Conservation (phyloP, 2,113 vertebrate genomes). For the Brevimyrus niger region DNA sequence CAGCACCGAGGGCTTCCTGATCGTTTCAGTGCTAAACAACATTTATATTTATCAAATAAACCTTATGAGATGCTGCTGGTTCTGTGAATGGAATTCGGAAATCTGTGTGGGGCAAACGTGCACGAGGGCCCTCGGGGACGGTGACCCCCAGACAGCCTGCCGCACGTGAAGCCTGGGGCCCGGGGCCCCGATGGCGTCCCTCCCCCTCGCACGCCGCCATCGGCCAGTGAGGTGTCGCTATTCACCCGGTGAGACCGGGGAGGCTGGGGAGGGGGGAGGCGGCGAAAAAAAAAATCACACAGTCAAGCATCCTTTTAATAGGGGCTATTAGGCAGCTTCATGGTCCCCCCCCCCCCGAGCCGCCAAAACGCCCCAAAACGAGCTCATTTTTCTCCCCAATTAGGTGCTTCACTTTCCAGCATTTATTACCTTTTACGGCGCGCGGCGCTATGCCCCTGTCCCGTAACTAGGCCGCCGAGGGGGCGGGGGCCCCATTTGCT, state of each 20-base stretch:
- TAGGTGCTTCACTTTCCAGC: slow-evolving; percentile 89
- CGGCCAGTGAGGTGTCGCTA: neutral
- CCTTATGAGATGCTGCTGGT: neutral
- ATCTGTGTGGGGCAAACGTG: neutral
- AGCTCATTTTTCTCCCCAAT: slow-evolving; percentile 85
- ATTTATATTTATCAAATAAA: neutral
- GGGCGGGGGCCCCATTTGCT: slow-evolving; percentile 83
- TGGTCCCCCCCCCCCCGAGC: slow-evolving; percentile 56
- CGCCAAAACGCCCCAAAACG: slow-evolving; percentile 45
- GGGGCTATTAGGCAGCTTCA: slow-evolving; percentile 67
- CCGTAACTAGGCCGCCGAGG: slow-evolving; percentile 85
- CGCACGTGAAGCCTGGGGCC: neutral
- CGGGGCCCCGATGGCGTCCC: too few species aligned
- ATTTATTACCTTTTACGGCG: slow-evolving; percentile 95
- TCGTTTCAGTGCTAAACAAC: neutral
- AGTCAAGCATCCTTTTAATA: slow-evolving; percentile 57
- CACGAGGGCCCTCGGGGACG: neutral
- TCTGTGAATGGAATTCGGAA: neutral
- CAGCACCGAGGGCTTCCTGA: neutral
- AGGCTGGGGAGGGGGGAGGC: neutral
- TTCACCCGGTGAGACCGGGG: slow-evolving; percentile 37
- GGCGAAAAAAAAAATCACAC: slow-evolving; percentile 45
- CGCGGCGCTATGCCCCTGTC: slow-evolving; percentile 82
- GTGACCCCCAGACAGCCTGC: too few species aligned
- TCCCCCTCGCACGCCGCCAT: neutral